These are phyloP conservation scores for Penaeus monodon DNA, from an alignment of 2,888 invertebrate genomes.

Conservation along the genomic window DNA sequence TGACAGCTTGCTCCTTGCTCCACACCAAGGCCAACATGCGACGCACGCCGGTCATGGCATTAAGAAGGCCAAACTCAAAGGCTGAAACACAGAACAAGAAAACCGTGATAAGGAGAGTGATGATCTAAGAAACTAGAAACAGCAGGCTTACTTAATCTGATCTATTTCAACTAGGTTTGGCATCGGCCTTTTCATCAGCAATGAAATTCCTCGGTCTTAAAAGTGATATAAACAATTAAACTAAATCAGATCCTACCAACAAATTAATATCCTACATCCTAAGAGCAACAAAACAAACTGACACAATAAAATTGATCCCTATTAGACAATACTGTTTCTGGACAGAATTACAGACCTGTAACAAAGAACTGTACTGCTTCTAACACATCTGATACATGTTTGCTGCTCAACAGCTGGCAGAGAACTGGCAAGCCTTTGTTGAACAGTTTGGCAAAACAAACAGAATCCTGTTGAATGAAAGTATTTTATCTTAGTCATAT, in stretches of 20 bases:
- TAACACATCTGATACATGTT: conserved; percentile 80
- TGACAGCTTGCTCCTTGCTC: conserved; percentile 81
- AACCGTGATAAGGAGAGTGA: too few relatives aligned
- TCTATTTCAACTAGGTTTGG: too few relatives aligned
- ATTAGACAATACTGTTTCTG: neutral
- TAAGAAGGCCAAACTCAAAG: conserved; percentile 82
- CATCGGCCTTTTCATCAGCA: too few relatives aligned
- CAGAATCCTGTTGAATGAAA: conserved; percentile 71
- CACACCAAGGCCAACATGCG: conserved; percentile 84
- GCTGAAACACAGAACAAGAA: conserved; percentile 70
- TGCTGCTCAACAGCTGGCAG: conserved; percentile 75
- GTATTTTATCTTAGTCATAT: conserved; percentile 61
- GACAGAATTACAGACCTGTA: conserved; percentile 69
- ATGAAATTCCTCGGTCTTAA: too few relatives aligned
- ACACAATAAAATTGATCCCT: neutral
- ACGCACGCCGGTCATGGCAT: conserved; percentile 79
- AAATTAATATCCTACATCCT: neutral
- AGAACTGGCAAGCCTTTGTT: conserved; percentile 77
- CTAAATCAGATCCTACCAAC: too few relatives aligned
- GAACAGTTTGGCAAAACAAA: conserved; percentile 73
- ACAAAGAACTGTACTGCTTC: conserved; percentile 92
- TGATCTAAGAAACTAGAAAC: too few relatives aligned
- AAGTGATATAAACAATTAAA: too few relatives aligned
- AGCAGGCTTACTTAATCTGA: too few relatives aligned
- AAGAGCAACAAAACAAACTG: neutral